Evolutionary conservation across 2,797 vertebrate species (phyloP), one percentile per base, ranked within the genome.

Genomic region (Anabas testudineus): DNA sequence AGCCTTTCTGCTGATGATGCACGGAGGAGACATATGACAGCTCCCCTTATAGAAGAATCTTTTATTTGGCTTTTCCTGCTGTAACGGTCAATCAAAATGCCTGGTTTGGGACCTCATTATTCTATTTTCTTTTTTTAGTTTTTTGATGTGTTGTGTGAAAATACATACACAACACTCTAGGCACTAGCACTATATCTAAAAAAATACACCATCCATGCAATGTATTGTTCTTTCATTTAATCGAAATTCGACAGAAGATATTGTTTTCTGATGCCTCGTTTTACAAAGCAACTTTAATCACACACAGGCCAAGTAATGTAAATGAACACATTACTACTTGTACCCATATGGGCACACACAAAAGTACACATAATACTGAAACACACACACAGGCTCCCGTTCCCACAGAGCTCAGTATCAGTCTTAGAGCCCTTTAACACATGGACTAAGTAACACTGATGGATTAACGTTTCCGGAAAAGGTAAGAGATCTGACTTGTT

Each of bases 391-490:
- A 42, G 13, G 45, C 45, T 47, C 24, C 51, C 39, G 71, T 86
- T 93, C 90, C 92, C 85, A 85, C 75, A 87, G 87, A 86, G 87
- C 86, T 90, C 84, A 87, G 83, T 82, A 79, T 68, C 80, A 80
- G 83, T 54, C 52, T 48, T 41, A 71, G 39, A 71, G 80, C 28
- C 45, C 52, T 73, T 74, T 76, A 76, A 85, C 70, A 81, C 76
- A 74, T 39, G 49, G 32, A 14, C 73, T 46, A 16, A 48, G 65
- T 78, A 70, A 79, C 73, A 67, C 67, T 45, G 55, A 39, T 34
- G 54, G 76, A 84, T 77, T 74, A 77, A 63, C 16, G 15, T 80
- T 80, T 80, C 79, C 43, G 36, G 68, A 82, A 52, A 53, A 71
- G 68, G 61, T 64, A 84, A 85, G 37, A 45, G 63, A 66, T 78